These are phyloP conservation scores for Aurelia sp. DNA, from an alignment of 30 jellyfish, hydroid and myxozoan species.

Conservation along the genomic window DNA sequence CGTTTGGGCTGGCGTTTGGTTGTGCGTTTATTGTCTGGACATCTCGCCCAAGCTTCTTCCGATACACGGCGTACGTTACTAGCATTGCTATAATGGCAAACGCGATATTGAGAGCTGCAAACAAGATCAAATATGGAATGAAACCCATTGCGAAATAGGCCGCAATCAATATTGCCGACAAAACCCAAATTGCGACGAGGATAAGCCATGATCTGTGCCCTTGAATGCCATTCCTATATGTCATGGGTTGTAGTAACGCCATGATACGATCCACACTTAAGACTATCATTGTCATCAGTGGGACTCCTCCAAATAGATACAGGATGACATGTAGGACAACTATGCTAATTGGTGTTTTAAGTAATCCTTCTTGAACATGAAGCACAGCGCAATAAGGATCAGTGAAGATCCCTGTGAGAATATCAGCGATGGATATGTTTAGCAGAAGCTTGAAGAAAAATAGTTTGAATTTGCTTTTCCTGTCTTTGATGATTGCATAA, in stretches of 20 bases:
- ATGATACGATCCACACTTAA: constrained; percentile 48
- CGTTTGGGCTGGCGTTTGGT: constrained; percentile 28
- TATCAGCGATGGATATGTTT: constrained; percentile 56
- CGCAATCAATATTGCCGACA: constrained; percentile 33
- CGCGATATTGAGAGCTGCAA: constrained; percentile 61
- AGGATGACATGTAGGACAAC: constrained; percentile 46
- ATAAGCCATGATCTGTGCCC: constrained; percentile 52
- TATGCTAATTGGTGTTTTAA: constrained; percentile 18
- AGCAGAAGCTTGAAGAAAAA: constrained; percentile 65
- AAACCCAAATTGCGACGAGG: constrained; percentile 38
- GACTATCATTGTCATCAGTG: constrained; percentile 47
- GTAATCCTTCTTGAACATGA: constrained; percentile 59
- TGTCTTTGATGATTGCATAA: constrained; percentile 66
- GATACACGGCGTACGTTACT: constrained; percentile 30
- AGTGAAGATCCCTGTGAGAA: constrained; percentile 43
- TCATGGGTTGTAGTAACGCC: constrained; percentile 39
- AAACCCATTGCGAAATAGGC: constrained; percentile 67
- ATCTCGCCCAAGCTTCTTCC: constrained; percentile 40
- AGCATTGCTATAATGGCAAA: constrained; percentile 54
- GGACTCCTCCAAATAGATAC: constrained; percentile 57
- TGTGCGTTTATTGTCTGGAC: background rate
- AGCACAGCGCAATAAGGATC: constrained; percentile 53
- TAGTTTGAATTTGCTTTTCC: constrained; percentile 55
- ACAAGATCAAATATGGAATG: constrained; percentile 55
- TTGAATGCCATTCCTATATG: constrained; percentile 54